Evolutionary conservation across 1,140 invertebrate species (phyloP), one percentile per base, ranked within the genome.

Genomic region (Ruditapes philippinarum): DNA sequence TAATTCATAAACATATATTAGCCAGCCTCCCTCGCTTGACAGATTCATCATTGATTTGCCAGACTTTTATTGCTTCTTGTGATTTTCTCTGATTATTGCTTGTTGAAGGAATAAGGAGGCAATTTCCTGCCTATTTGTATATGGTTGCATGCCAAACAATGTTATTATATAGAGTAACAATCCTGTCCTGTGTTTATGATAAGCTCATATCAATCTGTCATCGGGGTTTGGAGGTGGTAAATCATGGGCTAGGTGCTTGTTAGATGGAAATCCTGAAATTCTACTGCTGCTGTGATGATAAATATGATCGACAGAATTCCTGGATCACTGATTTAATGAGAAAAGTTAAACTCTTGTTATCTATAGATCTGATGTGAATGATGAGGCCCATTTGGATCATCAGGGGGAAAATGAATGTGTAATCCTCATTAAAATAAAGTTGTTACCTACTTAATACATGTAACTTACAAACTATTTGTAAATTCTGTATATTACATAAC

Each of bases 121-220:
- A 76, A 76, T 76, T 76, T 76, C 40, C 73, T 45, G 73, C 73
- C 25, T n/a, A 42, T 49, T 76, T 76, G 45, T 76, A 49, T 76
- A 76, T 76, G 73, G 73, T 76, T 28, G 40, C 45, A 28, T 76
- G 73, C 73, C 73, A 76, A 76, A 76, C 45, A 76, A 33, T 76
- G 40, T 45, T 76, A n/a, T 76, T 45, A 31, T 76, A 51, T 28
- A 76, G 45, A 49, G 73, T 76, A 76, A 76, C 73, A 45, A 76
- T 31, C 40, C 14, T 76, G 40, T 51, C n/a, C 17, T 76, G 28
- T 45, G 45, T 76, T 76, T 76, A 51, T 76, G 25, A 51, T 76
- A 9, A 5, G 73, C n/a, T 28, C n/a, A 76, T 51, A 76, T 76
- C 42, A 76, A 76, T 76, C 73, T 76, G 28, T 76, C 73, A 45